Base-by-base conservation (phyloP, 1,140 invertebrate species). In the Arctopsyche grandis region DNA sequence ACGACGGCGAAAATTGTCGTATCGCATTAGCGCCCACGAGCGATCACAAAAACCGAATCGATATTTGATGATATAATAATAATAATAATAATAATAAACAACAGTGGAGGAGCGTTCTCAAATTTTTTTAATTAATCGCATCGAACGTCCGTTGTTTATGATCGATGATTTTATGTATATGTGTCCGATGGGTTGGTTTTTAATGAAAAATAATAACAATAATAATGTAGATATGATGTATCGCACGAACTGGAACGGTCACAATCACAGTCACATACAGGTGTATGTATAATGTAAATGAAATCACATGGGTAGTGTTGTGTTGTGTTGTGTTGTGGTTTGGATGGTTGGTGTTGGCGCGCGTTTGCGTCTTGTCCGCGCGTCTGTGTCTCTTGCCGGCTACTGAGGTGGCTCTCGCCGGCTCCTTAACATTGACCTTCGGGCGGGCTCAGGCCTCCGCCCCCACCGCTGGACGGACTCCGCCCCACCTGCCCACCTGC, bases 391-490 rank as follows among this genome's bases (percentile, higher is more conserved):
- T 74, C 78, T 75, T 56, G 70, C 70, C 78, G 78, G 78, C 48
- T 76, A 82, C 76, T 77, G 66, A 78, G 76, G 80, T 80, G 43
- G 78, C 58, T 74, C 73, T 60, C 74, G 69, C 19, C 76, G 76
- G 81, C 81, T 82, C 81, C 81, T 82, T 82, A 82, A 82, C 81
- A 82, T 82, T 82, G 81, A 82, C 81, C 81, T 82, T 82, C 78
- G 71, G 52, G 75, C 80, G 75, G 56, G 69, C 76, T 44, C 58
- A 26, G 60, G 70, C 48, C 75, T 21, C 66, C 38, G 56, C n/a
- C 29, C 24, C 43, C 71, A 22, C 48, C 63, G 29, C 63, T 24
- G 38, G 43, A 44, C 9, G 16, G 16, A n/a, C 52, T 76, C 81
- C 76, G 38, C 75, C 77, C 77, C 78, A 81, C 78, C 81, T 82